A percentile compares a stretch with the other conserved stretches of the same genome.
These are phyloP conservation scores for Potamilus streckersoni DNA, from an alignment of 1,140 invertebrate species.

Conservation along the genomic window DNA sequence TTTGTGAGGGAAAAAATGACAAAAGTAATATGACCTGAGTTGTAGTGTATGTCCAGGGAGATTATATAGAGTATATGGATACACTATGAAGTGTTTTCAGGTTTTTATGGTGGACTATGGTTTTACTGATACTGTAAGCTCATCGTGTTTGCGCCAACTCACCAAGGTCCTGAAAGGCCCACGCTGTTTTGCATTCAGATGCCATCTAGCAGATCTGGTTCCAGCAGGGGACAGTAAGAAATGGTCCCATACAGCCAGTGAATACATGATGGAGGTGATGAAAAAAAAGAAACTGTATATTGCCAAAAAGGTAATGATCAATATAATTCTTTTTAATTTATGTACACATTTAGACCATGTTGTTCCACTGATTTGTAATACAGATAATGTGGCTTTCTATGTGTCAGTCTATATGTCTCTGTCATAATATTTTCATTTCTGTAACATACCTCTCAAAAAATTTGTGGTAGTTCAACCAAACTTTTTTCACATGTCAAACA, in stretches of 20 bases:
- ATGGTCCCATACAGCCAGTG: conserved; percentile 32
- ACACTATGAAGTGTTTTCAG: conserved; percentile 3
- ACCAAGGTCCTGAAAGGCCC: conserved; percentile 4
- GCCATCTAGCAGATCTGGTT: conserved; percentile 21
- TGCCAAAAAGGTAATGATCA: conserved; percentile 20
- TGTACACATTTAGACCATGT: no score
- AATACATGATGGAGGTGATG: conserved; percentile 21
- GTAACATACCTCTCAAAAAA: no score
- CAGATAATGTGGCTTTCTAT: no score
- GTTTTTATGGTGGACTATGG: conserved; percentile 35
- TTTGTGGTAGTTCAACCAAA: no score
- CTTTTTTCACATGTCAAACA: no score
- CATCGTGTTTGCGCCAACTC: conserved; percentile 10
- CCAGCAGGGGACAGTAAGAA: conserved; percentile 31
- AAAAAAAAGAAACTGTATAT: conserved; percentile 22
- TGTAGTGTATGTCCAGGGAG: no score
- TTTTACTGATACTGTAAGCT: conserved; percentile 3
- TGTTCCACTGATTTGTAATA: no score
- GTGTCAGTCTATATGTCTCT: no score
- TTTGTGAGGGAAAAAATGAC: no score
- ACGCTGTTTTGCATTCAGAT: conserved; percentile 19
- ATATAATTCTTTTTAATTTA: neutral
- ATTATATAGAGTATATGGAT: no score
- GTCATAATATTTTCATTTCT: no score
- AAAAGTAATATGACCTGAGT: no score